These are phyloP conservation scores for Pseudomyrmex concolor DNA, from an alignment of 1,140 invertebrate genomes.

Conservation along the genomic window DNA sequence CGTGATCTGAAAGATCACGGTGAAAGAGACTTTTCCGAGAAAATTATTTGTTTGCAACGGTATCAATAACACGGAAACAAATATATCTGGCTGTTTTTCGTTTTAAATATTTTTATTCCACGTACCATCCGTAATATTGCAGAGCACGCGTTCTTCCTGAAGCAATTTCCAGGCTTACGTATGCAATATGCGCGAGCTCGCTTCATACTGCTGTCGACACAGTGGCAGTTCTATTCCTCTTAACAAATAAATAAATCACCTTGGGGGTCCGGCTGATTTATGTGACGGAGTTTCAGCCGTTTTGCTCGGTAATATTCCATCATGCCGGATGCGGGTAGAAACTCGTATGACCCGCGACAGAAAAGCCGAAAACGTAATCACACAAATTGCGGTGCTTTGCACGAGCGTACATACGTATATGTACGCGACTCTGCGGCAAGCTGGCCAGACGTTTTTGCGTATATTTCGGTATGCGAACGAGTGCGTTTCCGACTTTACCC, in stretches of 20 bases:
- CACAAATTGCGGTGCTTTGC: slow-evolving; percentile 55
- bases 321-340: slow-evolving; percentile 54
- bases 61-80: slow-evolving; percentile 17
- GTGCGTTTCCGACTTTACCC: slow-evolving; percentile 49
- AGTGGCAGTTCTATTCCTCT: slow-evolving; percentile 59
- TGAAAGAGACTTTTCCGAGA: neutral
- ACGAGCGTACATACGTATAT: slow-evolving; percentile 11
- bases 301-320: slow-evolving; percentile 66
- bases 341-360: slow-evolving; percentile 55
- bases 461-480: slow-evolving; percentile 22
- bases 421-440: slow-evolving; percentile 26
- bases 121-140: slow-evolving; percentile 10
- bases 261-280: slow-evolving; percentile 60
- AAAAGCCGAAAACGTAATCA: slow-evolving; percentile 58
- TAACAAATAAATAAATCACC: slow-evolving; percentile 73
- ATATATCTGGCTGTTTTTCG: neutral
- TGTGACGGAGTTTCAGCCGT: slow-evolving; percentile 58
- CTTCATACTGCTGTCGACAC: slow-evolving; percentile 29
- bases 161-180: slow-evolving; percentile 61
- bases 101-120: slow-evolving; percentile 50
- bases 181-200: slow-evolving; percentile 42
- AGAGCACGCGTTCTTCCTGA: slow-evolving; percentile 26
- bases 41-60: slow-evolving; percentile 1
- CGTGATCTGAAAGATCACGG: too few relatives aligned
- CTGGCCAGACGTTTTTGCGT: slow-evolving; percentile 51